These are phyloP conservation scores for Sesamia nonagrioides DNA, from an alignment of 1,140 invertebrate genomes.

Conservation along the genomic window DNA sequence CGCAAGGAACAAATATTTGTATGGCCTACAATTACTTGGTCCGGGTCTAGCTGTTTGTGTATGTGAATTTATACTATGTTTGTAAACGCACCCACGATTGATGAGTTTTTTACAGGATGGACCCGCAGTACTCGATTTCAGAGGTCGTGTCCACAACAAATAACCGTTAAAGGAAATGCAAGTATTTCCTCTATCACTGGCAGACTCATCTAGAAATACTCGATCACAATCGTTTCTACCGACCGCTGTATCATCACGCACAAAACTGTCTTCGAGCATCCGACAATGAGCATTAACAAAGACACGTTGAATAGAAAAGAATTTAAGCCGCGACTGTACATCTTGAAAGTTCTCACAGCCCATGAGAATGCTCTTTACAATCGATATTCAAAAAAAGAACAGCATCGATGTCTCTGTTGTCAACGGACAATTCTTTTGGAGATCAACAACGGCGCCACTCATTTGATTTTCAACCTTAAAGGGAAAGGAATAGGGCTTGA, in stretches of 20 bases:
- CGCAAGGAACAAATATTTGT: no score
- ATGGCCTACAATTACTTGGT: no score
- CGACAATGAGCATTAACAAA: conserved; percentile 69
- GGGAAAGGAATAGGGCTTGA: conserved; percentile 58
- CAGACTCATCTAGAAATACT: conserved; percentile 3
- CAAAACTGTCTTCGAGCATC: conserved; percentile 15
- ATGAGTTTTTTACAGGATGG: no score
- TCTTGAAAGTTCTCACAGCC: conserved; percentile 83
- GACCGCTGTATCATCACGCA: conserved; percentile 33
- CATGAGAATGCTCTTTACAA: conserved; percentile 87
- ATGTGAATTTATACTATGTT: no score
- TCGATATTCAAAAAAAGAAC: conserved; percentile 87
- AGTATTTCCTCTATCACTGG: conserved; percentile 61
- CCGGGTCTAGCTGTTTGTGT: no score
- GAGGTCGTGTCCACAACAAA: not conserved
- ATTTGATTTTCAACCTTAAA: conserved; percentile 64
- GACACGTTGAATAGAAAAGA: conserved; percentile 81
- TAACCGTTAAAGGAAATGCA: conserved; percentile 64
- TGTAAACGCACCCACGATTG: no score
- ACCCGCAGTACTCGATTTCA: no score
- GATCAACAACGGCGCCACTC: conserved; percentile 61
- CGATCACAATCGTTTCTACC: conserved; percentile 22
- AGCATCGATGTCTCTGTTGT: conserved; percentile 87
- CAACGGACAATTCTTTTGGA: conserved; percentile 84
- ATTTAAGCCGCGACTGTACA: conserved; percentile 79